phyloP scores from a whole-genome alignment of 2,113 vertebrate genomes.

The Sprattus sprattus region DNA sequence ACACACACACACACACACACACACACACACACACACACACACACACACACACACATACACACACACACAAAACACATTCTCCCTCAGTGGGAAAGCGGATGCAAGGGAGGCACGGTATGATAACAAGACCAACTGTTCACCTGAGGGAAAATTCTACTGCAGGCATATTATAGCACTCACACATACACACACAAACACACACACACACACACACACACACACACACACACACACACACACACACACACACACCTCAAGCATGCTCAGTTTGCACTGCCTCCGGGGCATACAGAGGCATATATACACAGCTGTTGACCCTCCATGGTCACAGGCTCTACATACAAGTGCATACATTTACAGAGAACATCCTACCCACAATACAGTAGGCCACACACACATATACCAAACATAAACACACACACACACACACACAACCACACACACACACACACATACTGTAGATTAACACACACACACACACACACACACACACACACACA shows the following conservation, averaged over 20 bases:
- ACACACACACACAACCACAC: background rate
- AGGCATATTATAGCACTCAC: background rate
- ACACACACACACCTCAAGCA: background rate
- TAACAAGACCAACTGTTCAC: conserved; percentile 9
- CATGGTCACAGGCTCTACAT: too few species aligned
- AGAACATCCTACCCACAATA: too few species aligned
- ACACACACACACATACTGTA: background rate
- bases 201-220: background rate
- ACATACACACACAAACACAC: background rate
- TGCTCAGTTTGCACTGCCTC: too few species aligned
- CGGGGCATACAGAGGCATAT: too few species aligned
- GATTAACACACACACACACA: background rate
- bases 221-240: background rate
- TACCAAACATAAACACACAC: too few species aligned
- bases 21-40: too few species aligned
- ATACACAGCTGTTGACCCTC: too few species aligned
- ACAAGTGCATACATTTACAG: too few species aligned
- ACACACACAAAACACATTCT: background rate
- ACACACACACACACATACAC: background rate
- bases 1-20: too few species aligned
- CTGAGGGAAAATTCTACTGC: background rate
- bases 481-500: too few species aligned
- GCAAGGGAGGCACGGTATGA: background rate
- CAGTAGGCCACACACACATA: background rate
- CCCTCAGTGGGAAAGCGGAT: background rate